Percentiles rank a stretch among this genome's conserved stretches.
These are phyloP conservation scores for Galeopsomyia nigrocyanea DNA, from an alignment of 2,888 invertebrate genomes.

Conservation along the genomic window DNA sequence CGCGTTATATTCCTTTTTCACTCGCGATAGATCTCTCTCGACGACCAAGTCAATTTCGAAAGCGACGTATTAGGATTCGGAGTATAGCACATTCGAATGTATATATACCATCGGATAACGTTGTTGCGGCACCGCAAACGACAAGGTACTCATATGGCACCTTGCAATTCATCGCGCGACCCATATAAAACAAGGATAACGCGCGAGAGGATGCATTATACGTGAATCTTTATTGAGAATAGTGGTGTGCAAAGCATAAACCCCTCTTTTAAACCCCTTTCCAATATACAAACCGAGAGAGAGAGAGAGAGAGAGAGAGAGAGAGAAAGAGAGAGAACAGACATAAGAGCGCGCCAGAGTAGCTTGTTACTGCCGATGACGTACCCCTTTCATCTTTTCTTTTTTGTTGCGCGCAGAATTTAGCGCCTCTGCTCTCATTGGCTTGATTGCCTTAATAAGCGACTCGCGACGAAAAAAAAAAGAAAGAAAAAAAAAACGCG, in stretches of 20 bases:
- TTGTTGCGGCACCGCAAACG: too few species aligned
- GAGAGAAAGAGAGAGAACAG: slow-evolving; percentile 6
- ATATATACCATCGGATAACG: too few species aligned
- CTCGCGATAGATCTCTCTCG: too few species aligned
- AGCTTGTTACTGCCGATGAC: slow-evolving; percentile 12
- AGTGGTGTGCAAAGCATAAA: neutral
- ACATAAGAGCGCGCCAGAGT: neutral
- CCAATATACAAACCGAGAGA: neutral
- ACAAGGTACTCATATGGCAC: too few species aligned
- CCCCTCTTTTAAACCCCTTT: neutral
- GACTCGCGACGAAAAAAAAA: slow-evolving; percentile 13
- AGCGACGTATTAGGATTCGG: too few species aligned
- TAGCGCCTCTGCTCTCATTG: slow-evolving; percentile 32
- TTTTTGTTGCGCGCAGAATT: neutral
- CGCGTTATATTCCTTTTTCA: too few species aligned
- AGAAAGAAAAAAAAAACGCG: neutral
- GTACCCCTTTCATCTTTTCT: slow-evolving; percentile 5
- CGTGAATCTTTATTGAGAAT: neutral
- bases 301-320: slow-evolving; percentile 5
- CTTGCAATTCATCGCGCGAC: neutral
- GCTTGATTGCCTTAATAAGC: slow-evolving; percentile 46
- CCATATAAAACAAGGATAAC: slow-evolving; percentile 8
- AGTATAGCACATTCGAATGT: too few species aligned
- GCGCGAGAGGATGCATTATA: neutral
- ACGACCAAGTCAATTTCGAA: too few species aligned